phyloP scores from a whole-genome alignment of 2,113 vertebrate species.

The Prionailurus viverrinus region DNA sequence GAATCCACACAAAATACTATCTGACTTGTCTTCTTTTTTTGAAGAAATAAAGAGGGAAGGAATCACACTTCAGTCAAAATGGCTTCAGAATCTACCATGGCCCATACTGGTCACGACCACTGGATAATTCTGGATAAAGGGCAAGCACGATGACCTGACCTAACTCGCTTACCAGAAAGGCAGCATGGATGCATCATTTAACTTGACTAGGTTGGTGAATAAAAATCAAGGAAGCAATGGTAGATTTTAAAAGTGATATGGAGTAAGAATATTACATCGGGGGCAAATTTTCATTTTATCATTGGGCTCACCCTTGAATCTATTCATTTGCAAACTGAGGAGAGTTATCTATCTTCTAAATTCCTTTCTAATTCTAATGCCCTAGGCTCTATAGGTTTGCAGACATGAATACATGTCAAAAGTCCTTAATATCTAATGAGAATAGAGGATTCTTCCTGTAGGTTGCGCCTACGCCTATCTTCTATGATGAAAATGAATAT shows the following conservation, averaged over 20 bases:
- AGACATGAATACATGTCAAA: background rate
- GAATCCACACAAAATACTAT: conserved; percentile 31
- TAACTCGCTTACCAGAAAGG: background rate
- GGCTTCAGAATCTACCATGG: background rate
- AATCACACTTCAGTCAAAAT: background rate
- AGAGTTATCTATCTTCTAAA: conserved; percentile 8
- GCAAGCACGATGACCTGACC: background rate
- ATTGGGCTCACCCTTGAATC: background rate
- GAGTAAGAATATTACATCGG: background rate
- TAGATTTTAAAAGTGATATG: background rate
- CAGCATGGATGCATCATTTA: background rate
- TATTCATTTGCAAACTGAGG: background rate
- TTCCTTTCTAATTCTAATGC: background rate
- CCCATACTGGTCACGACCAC: background rate
- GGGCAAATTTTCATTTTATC: background rate
- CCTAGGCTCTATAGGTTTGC: background rate
- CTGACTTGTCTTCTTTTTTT: background rate
- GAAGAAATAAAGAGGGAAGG: background rate
- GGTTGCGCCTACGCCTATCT: background rate
- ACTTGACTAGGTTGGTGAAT: background rate
- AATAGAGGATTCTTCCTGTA: background rate
- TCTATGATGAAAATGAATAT: conserved; percentile 31
- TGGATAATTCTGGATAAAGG: background rate
- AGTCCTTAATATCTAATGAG: background rate
- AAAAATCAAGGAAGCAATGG: background rate